phyloP scores from a whole-genome alignment of 2,888 invertebrate species.

The Graphium colonna region DNA sequence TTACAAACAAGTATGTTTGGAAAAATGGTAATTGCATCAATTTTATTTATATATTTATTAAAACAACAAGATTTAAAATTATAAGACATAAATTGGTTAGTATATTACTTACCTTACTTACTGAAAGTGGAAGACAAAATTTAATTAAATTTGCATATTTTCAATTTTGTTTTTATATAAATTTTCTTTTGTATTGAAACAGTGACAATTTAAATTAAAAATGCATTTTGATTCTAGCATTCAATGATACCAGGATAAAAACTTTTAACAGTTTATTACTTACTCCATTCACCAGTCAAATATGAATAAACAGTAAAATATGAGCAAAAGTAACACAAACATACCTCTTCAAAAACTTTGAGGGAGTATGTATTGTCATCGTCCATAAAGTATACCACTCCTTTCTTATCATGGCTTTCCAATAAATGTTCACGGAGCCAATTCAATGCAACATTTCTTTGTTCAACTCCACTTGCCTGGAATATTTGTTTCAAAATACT shows the following conservation, averaged over 20 bases:
- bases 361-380: constrained; percentile 97
- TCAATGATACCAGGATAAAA: not conserved
- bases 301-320: too few relatives aligned
- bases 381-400: constrained; percentile 96
- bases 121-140: constrained; percentile 21
- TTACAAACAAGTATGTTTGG: not conserved
- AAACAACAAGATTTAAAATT: too few relatives aligned
- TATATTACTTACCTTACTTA: constrained; percentile 19
- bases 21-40: not conserved
- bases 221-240: not conserved
- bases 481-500: constrained; percentile 25
- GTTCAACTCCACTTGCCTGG: constrained; percentile 91
- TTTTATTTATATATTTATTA: too few relatives aligned
- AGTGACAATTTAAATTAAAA: not conserved
- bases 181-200: not conserved
- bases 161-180: not conserved
- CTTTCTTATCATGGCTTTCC: constrained; percentile 75
- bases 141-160: not conserved
- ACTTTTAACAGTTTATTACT: not conserved
- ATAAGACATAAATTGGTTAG: not conserved
- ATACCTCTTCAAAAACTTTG: constrained; percentile 93
- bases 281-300: not conserved
- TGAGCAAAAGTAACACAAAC: constrained; percentile 19
- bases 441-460: constrained; percentile 90
- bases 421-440: constrained; percentile 86